Conservation (phyloP, 2,888 invertebrate genomes). For the Busseola fusca region DNA sequence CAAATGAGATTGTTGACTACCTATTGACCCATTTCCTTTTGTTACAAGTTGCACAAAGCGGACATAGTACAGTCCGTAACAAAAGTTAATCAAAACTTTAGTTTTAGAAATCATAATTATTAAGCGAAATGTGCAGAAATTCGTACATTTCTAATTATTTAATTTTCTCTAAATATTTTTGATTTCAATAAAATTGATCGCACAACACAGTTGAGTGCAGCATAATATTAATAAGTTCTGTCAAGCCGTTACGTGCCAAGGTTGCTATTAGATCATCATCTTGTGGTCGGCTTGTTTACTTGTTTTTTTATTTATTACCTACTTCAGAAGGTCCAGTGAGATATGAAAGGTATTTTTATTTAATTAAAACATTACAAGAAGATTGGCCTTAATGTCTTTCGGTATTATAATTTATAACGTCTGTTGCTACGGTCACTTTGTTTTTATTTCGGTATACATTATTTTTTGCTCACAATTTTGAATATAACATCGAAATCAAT, state of each 20-base stretch:
- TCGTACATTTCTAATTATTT: too few relatives aligned
- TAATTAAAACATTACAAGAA: conserved; percentile 23
- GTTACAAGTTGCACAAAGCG: neutral
- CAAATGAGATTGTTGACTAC: conserved; percentile 6
- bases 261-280: conserved; percentile 71
- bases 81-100: too few relatives aligned
- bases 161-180: conserved; percentile 7
- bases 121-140: too few relatives aligned
- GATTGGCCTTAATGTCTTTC: conserved; percentile 16
- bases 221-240: conserved; percentile 54
- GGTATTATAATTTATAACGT: conserved; percentile 28
- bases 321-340: conserved; percentile 51
- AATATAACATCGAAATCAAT: neutral
- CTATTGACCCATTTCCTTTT: conserved; percentile 15
- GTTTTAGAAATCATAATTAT: too few relatives aligned
- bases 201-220: conserved; percentile 33
- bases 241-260: conserved; percentile 65
- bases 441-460: neutral
- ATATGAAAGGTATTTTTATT: conserved; percentile 54
- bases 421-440: conserved; percentile 8
- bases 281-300: conserved; percentile 69
- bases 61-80: too few relatives aligned
- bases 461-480: neutral
- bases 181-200: conserved; percentile 44
- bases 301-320: conserved; percentile 55